phyloP scores from a whole-genome alignment of 2,888 invertebrate species.

The Agrotis segetum region DNA sequence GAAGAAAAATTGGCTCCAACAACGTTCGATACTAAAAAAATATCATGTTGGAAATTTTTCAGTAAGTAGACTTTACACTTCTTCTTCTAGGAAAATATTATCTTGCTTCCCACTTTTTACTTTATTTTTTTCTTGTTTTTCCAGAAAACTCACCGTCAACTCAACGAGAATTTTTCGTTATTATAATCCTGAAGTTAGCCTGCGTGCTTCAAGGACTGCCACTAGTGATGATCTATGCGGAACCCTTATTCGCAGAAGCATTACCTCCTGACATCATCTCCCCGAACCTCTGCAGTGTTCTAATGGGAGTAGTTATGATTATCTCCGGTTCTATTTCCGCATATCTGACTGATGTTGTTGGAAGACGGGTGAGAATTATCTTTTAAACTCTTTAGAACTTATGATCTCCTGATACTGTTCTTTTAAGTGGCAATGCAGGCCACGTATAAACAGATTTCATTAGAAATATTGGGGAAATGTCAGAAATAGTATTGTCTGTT shows the following conservation, averaged over 20 bases:
- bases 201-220: constrained; percentile 81
- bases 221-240: constrained; percentile 80
- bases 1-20: not conserved
- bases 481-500: not conserved
- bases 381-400: not conserved
- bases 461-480: not conserved
- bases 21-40: constrained; percentile 4
- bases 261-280: constrained; percentile 72
- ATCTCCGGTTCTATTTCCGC: constrained; percentile 60
- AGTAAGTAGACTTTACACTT: constrained; percentile 25
- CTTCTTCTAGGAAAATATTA: not conserved
- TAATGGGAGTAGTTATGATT: constrained; percentile 64
- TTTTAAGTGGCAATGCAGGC: not conserved
- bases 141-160: constrained; percentile 78
- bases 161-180: constrained; percentile 72
- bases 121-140: constrained; percentile 33
- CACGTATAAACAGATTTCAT: not conserved
- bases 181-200: constrained; percentile 69
- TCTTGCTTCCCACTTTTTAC: not conserved
- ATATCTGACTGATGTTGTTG: constrained; percentile 65
- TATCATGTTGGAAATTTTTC: constrained; percentile 48
- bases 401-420: not conserved
- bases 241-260: constrained; percentile 77
- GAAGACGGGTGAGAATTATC: constrained; percentile 64
- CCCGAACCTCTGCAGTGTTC: constrained; percentile 62